Evolutionary conservation across 2,797 vertebrate species (phyloP).

Genomic region (Echiichthys vipera): DNA sequence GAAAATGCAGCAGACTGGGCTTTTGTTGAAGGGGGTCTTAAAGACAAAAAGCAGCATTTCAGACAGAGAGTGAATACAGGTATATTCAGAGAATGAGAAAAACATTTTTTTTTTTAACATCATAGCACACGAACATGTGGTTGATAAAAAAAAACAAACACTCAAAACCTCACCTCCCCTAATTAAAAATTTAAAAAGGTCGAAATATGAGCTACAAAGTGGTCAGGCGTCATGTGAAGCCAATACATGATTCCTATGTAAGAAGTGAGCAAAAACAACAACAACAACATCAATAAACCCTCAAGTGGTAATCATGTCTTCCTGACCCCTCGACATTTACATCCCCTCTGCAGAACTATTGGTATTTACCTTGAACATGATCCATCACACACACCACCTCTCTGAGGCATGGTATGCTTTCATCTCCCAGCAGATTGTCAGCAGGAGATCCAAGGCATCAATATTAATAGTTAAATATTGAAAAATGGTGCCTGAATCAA

Average conservation of each 20-base stretch:
- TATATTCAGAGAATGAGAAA: no score
- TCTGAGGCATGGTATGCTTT: not conserved
- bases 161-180: no score
- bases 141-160: no score
- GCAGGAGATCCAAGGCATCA: not conserved
- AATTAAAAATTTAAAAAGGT: not conserved
- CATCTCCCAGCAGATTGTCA: conserved; percentile 6
- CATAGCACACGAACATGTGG: no score
- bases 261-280: conserved; percentile 10
- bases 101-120: no score
- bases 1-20: no score
- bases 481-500: conserved; percentile 28
- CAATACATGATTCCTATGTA: conserved; percentile 17
- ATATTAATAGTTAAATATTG: conserved; percentile 43
- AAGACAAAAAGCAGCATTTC: no score
- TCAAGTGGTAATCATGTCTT: conserved; percentile 38
- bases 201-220: not conserved
- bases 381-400: conserved; percentile 16
- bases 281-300: conserved; percentile 49
- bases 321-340: conserved; percentile 36
- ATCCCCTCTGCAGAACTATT: conserved; percentile 13
- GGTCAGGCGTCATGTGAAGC: not conserved
- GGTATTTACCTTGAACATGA: conserved; percentile 56
- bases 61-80: no score
- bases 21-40: no score